phyloP scores from a whole-genome alignment of 2,888 invertebrate species.

The Petrolisthes cinctipes region DNA sequence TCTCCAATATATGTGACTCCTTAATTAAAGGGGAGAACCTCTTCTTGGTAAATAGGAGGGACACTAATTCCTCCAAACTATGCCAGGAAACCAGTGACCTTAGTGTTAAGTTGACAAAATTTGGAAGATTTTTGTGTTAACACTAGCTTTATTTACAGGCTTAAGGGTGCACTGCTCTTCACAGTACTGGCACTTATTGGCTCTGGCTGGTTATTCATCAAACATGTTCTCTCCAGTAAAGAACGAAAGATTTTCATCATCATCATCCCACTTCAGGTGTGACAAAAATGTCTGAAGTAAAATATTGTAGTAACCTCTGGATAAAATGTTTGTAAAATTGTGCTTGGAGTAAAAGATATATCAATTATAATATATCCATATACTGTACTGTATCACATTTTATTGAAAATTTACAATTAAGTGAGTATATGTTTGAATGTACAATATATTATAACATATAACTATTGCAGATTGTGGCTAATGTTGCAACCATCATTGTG shows the following conservation, averaged over 20 bases:
- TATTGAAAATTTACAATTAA: no score
- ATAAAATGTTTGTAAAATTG: no score
- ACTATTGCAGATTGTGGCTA: slow-evolving; percentile 88
- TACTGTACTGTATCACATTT: no score
- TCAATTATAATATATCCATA: not conserved
- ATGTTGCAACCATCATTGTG: slow-evolving; percentile 96
- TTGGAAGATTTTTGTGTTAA: no score
- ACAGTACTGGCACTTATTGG: slow-evolving; percentile 96
- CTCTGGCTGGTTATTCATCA: slow-evolving; percentile 99
- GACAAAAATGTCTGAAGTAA: not conserved
- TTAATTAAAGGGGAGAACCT: no score
- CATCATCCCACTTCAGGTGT: slow-evolving; percentile 94
- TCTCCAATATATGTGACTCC: no score
- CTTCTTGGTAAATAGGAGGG: no score
- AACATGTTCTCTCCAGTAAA: slow-evolving; percentile 93
- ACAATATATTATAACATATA: not conserved
- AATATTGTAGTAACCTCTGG: no score
- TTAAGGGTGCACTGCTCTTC: slow-evolving; percentile 88
- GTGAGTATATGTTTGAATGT: not conserved
- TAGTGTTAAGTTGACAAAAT: no score
- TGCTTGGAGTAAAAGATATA: not conserved
- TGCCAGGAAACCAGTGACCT: no score
- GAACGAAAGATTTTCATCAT: slow-evolving; percentile 98
- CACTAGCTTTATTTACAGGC: no score
- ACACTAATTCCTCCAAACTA: no score